These are phyloP conservation scores for Peromyscus nudipes DNA, from an alignment of 2,797 vertebrate species.

Conservation along the genomic window DNA sequence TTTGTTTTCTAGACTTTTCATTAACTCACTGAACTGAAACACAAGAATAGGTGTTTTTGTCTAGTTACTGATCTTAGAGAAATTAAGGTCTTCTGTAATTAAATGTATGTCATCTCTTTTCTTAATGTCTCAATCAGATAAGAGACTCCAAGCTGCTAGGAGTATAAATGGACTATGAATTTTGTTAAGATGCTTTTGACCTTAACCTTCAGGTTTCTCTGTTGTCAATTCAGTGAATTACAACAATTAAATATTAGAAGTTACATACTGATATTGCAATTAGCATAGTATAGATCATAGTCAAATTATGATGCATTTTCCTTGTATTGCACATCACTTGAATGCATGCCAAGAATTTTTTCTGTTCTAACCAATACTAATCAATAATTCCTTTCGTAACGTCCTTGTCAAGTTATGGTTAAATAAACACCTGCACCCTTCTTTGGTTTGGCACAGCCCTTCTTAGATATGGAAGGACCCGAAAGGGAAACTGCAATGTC, in stretches of 20 bases:
- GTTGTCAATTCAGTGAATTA: neutral
- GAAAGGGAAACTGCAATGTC: neutral
- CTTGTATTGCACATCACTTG: neutral
- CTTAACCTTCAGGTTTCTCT: neutral
- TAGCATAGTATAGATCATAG: neutral
- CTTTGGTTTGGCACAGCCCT: neutral
- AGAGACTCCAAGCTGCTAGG: neutral
- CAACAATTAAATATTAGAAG: neutral
- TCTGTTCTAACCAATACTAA: neutral
- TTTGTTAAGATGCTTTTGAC: slow-evolving; percentile 10
- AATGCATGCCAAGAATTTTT: neutral
- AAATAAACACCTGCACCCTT: neutral
- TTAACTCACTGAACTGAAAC: slow-evolving; percentile 1
- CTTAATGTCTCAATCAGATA: slow-evolving; percentile 10
- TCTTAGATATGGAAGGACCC: neutral
- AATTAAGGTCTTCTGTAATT: neutral
- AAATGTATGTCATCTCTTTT: slow-evolving; percentile 22
- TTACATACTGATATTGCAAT: neutral
- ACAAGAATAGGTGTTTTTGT: neutral
- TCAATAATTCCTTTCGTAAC: neutral
- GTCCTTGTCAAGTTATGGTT: neutral
- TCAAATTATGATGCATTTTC: neutral
- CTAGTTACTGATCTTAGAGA: neutral
- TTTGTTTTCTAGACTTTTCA: neutral
- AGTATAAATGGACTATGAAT: neutral